Evolutionary conservation across 2,888 invertebrate species (phyloP).

Genomic region (Syrista parreyssii): DNA sequence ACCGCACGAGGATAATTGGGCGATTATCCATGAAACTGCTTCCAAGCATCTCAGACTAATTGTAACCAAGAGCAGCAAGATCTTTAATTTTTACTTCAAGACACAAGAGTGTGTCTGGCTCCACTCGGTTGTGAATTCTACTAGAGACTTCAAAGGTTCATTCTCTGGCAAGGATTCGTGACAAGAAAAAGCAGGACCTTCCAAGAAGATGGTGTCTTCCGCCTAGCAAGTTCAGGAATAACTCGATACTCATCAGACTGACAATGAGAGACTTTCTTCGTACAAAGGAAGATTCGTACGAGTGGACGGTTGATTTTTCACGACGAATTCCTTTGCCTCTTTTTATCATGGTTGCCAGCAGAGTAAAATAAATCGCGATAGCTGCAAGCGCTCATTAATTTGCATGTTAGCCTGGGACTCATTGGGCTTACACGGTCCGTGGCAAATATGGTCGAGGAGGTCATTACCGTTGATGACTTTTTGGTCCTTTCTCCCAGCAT

Average conservation of each 20-base stretch:
- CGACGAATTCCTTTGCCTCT: background rate
- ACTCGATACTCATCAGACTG: background rate
- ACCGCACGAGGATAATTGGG: background rate
- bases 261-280: background rate
- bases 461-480: background rate
- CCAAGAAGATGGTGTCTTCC: background rate
- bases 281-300: background rate
- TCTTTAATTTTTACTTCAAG: background rate
- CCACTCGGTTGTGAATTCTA: background rate
- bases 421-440: background rate
- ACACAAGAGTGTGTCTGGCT: background rate
- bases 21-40: conserved; percentile 2
- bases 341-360: background rate
- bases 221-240: background rate
- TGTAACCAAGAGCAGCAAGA: background rate
- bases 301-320: background rate
- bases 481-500: background rate
- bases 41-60: background rate
- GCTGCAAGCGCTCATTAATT: conserved; percentile 35
- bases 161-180: background rate
- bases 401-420: conserved; percentile 19
- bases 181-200: background rate
- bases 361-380: conserved; percentile 33
- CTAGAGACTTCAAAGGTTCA: background rate
- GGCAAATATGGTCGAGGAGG: conserved; percentile 25